Evolutionary conservation across 1,140 invertebrate species (phyloP).

Genomic region (Teleogryllus occipitalis): DNA sequence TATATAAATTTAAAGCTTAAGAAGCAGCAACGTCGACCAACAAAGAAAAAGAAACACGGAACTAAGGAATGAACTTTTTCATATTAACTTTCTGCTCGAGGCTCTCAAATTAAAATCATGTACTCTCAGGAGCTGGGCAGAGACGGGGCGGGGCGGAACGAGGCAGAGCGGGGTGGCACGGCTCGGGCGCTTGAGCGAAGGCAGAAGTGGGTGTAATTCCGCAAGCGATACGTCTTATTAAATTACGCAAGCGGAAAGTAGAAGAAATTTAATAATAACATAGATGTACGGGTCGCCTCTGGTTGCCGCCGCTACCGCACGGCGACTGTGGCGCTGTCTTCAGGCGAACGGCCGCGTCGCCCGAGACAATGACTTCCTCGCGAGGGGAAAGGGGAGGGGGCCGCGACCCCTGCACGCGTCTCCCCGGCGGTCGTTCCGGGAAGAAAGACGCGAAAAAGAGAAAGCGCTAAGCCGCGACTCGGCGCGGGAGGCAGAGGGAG

Average conservation of each 20-base stretch:
- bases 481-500: no score
- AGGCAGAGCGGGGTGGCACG: no score
- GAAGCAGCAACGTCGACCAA: not conserved
- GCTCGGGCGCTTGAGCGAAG: not conserved
- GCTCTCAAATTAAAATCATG: not conserved
- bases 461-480: no score
- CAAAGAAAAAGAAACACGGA: not conserved
- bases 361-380: no score
- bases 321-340: no score
- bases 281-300: not conserved
- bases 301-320: no score
- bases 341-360: no score
- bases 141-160: no score
- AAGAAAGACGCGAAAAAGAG: no score
- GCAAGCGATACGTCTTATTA: not conserved
- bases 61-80: slow-evolving; percentile 1
- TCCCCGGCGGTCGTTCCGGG: no score
- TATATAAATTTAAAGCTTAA: slow-evolving; percentile 2
- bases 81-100: not conserved
- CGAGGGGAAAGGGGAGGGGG: no score
- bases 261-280: not conserved
- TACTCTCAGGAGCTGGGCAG: not conserved
- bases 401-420: no score
- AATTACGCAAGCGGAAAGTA: not conserved
- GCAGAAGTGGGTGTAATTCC: not conserved